Conservation (phyloP, 2,888 invertebrate species). For the Dynastes maya region DNA sequence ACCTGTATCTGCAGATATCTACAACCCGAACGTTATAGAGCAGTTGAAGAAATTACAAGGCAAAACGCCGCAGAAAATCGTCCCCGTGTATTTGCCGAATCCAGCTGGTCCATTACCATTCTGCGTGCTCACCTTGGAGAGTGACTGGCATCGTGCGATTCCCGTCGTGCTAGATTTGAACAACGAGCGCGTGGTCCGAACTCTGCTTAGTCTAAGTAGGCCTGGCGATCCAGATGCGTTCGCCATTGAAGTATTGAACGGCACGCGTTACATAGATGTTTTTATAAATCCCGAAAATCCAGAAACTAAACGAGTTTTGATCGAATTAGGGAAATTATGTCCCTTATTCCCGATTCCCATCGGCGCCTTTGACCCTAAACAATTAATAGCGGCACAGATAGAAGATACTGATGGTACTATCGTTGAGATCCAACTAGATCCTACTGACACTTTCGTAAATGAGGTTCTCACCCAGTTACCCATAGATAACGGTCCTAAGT, state of each 20-base stretch:
- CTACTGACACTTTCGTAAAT: neutral
- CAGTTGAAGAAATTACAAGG: neutral
- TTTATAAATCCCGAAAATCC: neutral
- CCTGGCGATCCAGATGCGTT: neutral
- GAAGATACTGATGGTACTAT: neutral
- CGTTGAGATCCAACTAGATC: neutral
- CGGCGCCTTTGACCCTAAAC: neutral
- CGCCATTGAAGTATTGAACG: neutral
- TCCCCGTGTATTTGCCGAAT: slow-evolving; percentile 14
- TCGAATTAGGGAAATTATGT: neutral
- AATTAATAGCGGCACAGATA: slow-evolving; percentile 1
- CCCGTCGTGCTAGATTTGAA: slow-evolving; percentile 28
- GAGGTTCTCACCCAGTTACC: neutral
- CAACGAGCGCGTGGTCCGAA: neutral
- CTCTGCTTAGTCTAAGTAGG: neutral
- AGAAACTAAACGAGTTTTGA: neutral
- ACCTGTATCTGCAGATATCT: slow-evolving; percentile 4
- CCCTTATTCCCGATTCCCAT: neutral
- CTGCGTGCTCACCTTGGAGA: neutral
- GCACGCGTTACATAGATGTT: neutral
- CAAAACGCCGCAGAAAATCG: slow-evolving; percentile 14
- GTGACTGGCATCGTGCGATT: neutral
- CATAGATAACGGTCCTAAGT: neutral
- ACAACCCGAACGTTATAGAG: neutral
- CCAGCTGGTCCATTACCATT: neutral